These are phyloP conservation scores for Drosophila kurseongensis DNA, from an alignment of 1,140 invertebrate genomes.

Conservation along the genomic window DNA sequence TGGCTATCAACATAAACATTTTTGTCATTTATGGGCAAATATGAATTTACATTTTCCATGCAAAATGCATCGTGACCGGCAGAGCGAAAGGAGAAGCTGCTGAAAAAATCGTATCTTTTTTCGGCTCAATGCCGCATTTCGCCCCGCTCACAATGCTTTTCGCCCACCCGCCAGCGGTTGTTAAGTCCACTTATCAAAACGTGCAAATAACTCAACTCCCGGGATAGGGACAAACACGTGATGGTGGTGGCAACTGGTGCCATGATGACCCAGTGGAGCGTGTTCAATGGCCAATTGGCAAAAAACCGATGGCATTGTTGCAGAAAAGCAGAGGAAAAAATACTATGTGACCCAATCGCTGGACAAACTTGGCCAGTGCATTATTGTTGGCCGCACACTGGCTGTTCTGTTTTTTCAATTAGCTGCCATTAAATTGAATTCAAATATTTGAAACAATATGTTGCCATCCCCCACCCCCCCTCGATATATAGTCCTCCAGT, in stretches of 20 bases:
- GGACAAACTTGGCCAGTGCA: conserved; percentile 55
- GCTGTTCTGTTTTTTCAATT: conserved; percentile 73
- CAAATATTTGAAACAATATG: conserved; percentile 83
- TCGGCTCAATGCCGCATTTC: conserved; percentile 8
- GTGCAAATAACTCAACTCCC: conserved; percentile 76
- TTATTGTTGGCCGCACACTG: conserved; percentile 65
- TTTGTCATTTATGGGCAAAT: conserved; percentile 44
- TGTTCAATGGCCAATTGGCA: conserved; percentile 63
- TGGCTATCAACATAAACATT: conserved; percentile 48
- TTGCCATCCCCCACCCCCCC: conserved; percentile 5
- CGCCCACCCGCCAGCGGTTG: conserved; percentile 39
- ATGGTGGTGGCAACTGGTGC: conserved; percentile 37
- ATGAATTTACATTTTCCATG: conserved; percentile 39
- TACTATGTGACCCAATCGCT: conserved; percentile 29
- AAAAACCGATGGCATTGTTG: conserved; percentile 50
- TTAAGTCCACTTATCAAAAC: conserved; percentile 81
- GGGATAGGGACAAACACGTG: conserved; percentile 53
- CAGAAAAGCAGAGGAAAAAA: conserved; percentile 17
- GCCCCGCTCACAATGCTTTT: conserved; percentile 6
- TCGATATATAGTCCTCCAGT: conserved; percentile 15
- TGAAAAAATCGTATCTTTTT: conserved; percentile 25
- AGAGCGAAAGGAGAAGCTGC: conserved; percentile 13
- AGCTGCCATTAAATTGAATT: conserved; percentile 82
- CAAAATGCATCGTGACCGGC: conserved; percentile 20
- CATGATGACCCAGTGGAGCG: conserved; percentile 58